phyloP scores from a whole-genome alignment of 2,888 invertebrate species.

The Eilema caniola region DNA sequence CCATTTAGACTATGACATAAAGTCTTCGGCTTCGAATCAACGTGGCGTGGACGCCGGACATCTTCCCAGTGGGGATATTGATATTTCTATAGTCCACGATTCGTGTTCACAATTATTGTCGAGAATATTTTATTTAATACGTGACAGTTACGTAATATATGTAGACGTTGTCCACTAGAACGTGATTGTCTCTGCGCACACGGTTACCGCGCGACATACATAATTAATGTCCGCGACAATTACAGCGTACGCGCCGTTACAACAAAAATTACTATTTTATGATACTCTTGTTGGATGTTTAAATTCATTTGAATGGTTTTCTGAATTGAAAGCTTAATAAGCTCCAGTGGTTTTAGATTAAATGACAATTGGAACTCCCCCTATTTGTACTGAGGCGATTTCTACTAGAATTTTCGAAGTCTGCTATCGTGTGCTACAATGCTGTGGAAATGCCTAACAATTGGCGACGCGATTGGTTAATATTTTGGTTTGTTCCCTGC shows the following conservation, averaged over 20 bases:
- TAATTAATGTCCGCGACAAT: constrained; percentile 16
- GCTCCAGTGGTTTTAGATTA: not conserved
- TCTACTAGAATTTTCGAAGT: too few relatives aligned
- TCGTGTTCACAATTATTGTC: not conserved
- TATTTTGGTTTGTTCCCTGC: too few relatives aligned
- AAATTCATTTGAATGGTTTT: not conserved
- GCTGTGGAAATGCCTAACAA: not conserved
- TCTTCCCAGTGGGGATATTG: not conserved
- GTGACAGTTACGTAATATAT: not conserved
- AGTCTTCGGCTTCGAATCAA: too few relatives aligned
- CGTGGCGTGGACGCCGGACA: too few relatives aligned
- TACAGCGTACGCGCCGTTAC: not conserved
- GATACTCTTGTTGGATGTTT: not conserved
- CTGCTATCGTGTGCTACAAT: too few relatives aligned
- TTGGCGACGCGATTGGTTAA: too few relatives aligned
- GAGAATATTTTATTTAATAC: not conserved
- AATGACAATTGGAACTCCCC: not conserved
- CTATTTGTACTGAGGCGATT: not conserved
- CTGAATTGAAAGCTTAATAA: not conserved
- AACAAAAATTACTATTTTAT: not conserved
- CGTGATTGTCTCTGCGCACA: not conserved
- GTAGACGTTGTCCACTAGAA: not conserved
- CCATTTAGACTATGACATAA: too few relatives aligned
- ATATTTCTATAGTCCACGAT: not conserved
- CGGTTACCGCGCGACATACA: constrained; percentile 4